A percentile compares a stretch with the other conserved stretches of the same genome.
Evolutionary conservation across 2,113 vertebrate genomes (phyloP).

Genomic region (Lates calcarifer): DNA sequence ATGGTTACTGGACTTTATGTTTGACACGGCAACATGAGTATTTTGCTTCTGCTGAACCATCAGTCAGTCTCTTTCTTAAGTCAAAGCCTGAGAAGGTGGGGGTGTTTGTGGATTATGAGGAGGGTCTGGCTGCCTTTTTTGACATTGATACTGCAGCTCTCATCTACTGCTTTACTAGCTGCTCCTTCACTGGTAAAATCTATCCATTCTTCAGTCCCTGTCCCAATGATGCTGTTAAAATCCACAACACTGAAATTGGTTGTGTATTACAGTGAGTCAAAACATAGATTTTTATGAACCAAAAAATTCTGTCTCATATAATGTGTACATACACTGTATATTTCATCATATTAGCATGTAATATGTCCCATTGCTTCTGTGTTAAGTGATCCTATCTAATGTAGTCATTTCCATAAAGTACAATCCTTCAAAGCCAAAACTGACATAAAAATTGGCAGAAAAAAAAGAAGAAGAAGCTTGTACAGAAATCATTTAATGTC

Average conservation of each 20-base stretch:
- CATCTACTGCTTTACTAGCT: slow-evolving; percentile 33
- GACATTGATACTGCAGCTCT: slow-evolving; percentile 33
- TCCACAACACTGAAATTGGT: too few species aligned
- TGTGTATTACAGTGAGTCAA: too few species aligned
- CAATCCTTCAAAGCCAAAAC: not conserved
- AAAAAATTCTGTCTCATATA: too few species aligned
- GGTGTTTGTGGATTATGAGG: slow-evolving; percentile 49
- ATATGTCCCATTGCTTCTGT: not conserved
- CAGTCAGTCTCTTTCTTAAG: not conserved
- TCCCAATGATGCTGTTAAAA: not conserved
- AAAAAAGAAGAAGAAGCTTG: too few species aligned
- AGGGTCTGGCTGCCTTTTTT: slow-evolving; percentile 46
- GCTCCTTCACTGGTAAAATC: slow-evolving; percentile 4
- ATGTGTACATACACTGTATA: not conserved
- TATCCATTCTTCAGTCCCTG: not conserved
- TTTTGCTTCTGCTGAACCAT: rapidly evolving
- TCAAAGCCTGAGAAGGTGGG: not conserved
- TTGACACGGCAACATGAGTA: not conserved
- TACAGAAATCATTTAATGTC: too few species aligned
- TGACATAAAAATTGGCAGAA: too few species aligned
- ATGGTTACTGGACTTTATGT: slow-evolving; percentile 12
- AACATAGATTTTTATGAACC: too few species aligned
- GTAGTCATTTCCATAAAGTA: not conserved
- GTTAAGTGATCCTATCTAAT: not conserved
- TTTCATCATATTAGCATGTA: not conserved